phyloP scores from a whole-genome alignment of 2,113 vertebrate species.

The Boulengeromyrus knoepffleri region DNA sequence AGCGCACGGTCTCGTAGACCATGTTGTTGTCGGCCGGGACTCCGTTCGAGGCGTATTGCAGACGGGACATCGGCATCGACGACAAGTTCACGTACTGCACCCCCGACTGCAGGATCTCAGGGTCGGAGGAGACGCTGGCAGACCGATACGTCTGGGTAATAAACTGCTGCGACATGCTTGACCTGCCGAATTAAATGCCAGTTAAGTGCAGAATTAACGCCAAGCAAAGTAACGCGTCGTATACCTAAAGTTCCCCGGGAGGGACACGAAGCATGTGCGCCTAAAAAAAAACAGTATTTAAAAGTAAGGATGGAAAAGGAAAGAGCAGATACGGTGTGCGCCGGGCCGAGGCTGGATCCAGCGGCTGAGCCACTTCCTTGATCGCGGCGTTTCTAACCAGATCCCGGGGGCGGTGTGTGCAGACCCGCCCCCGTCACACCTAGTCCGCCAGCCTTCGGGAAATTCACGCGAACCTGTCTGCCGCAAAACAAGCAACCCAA shows the following conservation, averaged over 20 bases:
- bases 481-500: not conserved
- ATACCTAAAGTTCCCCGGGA: not conserved
- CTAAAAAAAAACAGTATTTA: not conserved
- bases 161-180: constrained; percentile 45
- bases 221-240: not conserved
- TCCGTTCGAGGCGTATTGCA: constrained; percentile 37
- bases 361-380: constrained; percentile 9
- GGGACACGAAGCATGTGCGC: not conserved
- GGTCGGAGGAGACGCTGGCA: constrained; percentile 41
- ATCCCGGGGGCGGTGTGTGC: constrained; percentile 5
- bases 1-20: constrained; percentile 39
- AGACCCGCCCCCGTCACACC: constrained; percentile 1
- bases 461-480: not conserved
- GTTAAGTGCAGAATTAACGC: not conserved
- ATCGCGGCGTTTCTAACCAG: not conserved
- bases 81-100: not conserved
- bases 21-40: constrained; percentile 19
- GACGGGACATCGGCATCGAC: constrained; percentile 1
- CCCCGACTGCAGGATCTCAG: not conserved
- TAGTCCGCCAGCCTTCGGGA: not conserved
- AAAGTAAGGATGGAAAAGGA: not conserved
- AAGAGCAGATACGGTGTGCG: not conserved
- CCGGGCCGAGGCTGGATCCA: not conserved
- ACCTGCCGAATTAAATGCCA: not conserved
- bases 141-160: constrained; percentile 42